phyloP scores from a whole-genome alignment of 2,113 vertebrate species.

The Tupaia chinensis region DNA sequence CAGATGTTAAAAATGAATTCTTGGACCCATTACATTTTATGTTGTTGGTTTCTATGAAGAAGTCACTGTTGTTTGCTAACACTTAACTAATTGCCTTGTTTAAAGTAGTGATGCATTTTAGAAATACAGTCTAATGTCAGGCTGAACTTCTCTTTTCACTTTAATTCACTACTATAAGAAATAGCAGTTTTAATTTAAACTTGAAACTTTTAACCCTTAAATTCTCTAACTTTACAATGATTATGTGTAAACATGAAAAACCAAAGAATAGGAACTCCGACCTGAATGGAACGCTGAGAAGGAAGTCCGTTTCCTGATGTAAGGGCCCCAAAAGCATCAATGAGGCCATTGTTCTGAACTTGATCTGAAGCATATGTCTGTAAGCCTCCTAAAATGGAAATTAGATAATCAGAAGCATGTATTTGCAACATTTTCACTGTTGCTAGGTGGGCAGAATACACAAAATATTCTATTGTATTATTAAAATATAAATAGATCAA shows the following conservation, averaged over 20 bases:
- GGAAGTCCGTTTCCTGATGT: conserved; percentile 77
- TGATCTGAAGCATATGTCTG: conserved; percentile 79
- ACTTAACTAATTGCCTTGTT: conserved; percentile 42
- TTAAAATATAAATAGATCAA: conserved; percentile 14
- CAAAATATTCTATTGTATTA: neutral
- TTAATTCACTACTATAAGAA: neutral
- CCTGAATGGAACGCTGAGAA: conserved; percentile 85
- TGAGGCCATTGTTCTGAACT: conserved; percentile 82
- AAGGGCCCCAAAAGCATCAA: conserved; percentile 86
- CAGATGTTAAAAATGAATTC: conserved; percentile 56
- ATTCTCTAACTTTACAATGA: neutral
- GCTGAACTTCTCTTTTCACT: conserved; percentile 24
- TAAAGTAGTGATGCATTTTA: conserved; percentile 29
- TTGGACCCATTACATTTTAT: neutral
- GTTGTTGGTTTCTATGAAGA: neutral
- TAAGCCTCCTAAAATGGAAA: conserved; percentile 82
- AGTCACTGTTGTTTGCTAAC: conserved; percentile 40
- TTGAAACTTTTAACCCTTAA: neutral
- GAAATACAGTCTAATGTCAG: conserved; percentile 3
- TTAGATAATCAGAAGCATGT: neutral
- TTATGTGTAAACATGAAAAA: neutral
- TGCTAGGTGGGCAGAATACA: neutral
- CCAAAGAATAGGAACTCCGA: conserved; percentile 64
- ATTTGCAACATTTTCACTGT: neutral
- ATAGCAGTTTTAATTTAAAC: neutral